phyloP scores from a whole-genome alignment of 2,888 invertebrate genomes.

The Agrenia bidenticulata region DNA sequence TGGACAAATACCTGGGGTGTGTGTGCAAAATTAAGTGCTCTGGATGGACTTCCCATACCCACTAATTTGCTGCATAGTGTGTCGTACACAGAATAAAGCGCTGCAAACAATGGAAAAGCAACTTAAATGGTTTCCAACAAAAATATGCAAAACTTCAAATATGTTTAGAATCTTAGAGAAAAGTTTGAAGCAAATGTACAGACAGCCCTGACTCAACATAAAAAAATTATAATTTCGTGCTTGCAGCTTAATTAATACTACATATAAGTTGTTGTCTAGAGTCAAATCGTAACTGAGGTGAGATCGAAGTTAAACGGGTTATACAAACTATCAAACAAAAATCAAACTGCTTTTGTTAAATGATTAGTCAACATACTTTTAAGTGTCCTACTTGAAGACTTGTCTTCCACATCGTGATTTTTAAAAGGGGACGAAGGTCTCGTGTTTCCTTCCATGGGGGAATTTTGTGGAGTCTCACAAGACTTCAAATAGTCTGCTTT shows the following conservation, averaged over 20 bases:
- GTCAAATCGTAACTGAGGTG: too few species aligned
- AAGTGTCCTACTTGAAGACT: conserved; percentile 26
- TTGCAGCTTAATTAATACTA: too few species aligned
- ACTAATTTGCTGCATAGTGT: conserved; percentile 35
- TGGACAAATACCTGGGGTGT: conserved; percentile 29
- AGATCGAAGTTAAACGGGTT: too few species aligned
- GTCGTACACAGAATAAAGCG: conserved; percentile 43
- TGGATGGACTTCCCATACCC: conserved; percentile 37
- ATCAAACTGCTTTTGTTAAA: conserved; percentile 10
- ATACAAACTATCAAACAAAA: not conserved
- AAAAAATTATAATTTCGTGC: too few species aligned
- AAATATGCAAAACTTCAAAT: too few species aligned
- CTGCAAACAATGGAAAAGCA: conserved; percentile 30
- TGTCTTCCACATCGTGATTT: conserved; percentile 14
- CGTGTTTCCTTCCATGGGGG: conserved; percentile 47
- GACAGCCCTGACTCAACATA: too few species aligned
- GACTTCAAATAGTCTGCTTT: conserved; percentile 17
- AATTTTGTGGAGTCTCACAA: conserved; percentile 51
- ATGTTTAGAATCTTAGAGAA: too few species aligned
- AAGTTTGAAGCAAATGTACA: too few species aligned
- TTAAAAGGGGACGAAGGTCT: conserved; percentile 39
- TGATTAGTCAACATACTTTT: conserved; percentile 37
- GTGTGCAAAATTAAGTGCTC: conserved; percentile 26
- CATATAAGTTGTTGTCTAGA: too few species aligned
- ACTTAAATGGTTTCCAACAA: too few species aligned